These are phyloP conservation scores for Accipiter virgatus DNA, from an alignment of 2,113 vertebrate species.

Conservation along the genomic window DNA sequence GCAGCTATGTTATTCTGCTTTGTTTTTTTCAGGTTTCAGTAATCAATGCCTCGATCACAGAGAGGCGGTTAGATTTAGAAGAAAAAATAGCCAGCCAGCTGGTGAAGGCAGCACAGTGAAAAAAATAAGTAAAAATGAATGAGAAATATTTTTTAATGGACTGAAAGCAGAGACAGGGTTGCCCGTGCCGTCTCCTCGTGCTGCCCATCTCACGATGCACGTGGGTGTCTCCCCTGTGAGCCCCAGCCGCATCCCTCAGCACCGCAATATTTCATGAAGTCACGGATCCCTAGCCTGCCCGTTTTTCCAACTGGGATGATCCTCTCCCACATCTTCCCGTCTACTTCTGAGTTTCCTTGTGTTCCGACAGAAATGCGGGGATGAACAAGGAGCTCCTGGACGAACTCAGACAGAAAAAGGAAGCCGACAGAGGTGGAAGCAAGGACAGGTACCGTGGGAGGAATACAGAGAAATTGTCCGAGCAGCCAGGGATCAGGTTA, in stretches of 20 bases:
- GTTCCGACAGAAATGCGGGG: too few relatives aligned
- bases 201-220: background rate
- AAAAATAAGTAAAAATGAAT: background rate
- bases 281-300: background rate
- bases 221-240: background rate
- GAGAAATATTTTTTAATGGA: background rate
- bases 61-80: background rate
- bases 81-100: background rate
- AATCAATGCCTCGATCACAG: background rate
- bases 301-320: background rate
- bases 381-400: too few relatives aligned
- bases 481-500: too few relatives aligned
- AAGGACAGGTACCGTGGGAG: too few relatives aligned
- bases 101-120: background rate
- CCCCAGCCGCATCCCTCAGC: background rate
- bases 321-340: background rate
- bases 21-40: background rate
- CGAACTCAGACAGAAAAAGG: too few relatives aligned
- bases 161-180: background rate
- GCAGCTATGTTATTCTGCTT: background rate
- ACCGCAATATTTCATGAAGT: rapidly evolving
- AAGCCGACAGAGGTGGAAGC: too few relatives aligned
- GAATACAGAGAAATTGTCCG: too few relatives aligned
- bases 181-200: rapidly evolving
- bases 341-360: background rate